Percentiles rank a stretch among this genome's conserved stretches.
phyloP scores from a whole-genome alignment of 2,888 invertebrate species.

The Pseudeuparius sepicola region DNA sequence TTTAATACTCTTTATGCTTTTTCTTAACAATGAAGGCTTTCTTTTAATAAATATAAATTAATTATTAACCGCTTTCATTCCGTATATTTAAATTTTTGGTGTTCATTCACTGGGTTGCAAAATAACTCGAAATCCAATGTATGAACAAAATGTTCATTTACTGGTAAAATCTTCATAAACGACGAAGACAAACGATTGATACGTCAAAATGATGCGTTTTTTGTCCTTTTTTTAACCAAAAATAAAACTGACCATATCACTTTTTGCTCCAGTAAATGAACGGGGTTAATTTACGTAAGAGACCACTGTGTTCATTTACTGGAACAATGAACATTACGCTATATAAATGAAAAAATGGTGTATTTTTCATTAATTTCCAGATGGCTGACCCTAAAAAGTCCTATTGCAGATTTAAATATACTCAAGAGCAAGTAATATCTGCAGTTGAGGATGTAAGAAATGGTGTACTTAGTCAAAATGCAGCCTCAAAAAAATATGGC shows the following conservation, averaged over 20 bases:
- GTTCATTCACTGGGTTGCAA: slow-evolving; percentile 2
- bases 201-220: background rate
- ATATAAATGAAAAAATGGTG: slow-evolving; percentile 3
- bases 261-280: slow-evolving; percentile 1
- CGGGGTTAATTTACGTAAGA: too few relatives aligned
- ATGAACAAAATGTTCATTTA: slow-evolving; percentile 2
- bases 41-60: too few relatives aligned
- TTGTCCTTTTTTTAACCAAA: too few relatives aligned
- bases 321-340: background rate
- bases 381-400: too few relatives aligned
- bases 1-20: too few relatives aligned
- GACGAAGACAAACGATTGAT: background rate
- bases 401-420: too few relatives aligned
- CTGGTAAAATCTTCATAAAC: background rate
- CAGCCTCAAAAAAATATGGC: too few relatives aligned
- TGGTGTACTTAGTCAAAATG: too few relatives aligned
- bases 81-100: background rate
- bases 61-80: too few relatives aligned
- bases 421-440: too few relatives aligned
- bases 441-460: too few relatives aligned
- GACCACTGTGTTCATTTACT: slow-evolving; percentile 1
- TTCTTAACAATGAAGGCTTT: too few relatives aligned
- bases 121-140: background rate
- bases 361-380: slow-evolving; percentile 1
- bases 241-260: background rate